These are phyloP conservation scores for Halcyon badia DNA, from an alignment of 2,797 vertebrate genomes.

Conservation along the genomic window DNA sequence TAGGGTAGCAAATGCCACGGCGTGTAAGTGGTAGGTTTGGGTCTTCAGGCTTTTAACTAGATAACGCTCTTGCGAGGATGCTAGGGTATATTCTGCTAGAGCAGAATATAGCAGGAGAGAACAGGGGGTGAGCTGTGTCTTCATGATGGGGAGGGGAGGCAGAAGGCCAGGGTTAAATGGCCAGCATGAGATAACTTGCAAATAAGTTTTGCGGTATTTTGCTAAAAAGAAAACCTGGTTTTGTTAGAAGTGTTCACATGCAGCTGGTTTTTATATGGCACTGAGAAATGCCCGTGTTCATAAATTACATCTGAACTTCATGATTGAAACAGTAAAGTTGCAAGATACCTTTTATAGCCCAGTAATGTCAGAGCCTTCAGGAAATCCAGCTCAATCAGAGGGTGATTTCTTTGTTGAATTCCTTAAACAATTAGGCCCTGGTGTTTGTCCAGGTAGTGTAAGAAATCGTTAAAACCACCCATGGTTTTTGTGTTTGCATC, in stretches of 20 bases:
- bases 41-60: not conserved
- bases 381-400: not conserved
- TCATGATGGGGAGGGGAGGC: not conserved
- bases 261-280: not conserved
- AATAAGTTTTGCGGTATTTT: not conserved
- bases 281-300: not conserved
- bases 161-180: not conserved
- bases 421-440: not conserved
- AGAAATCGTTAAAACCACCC: not conserved
- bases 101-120: not conserved
- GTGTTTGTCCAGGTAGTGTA: not conserved
- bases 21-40: not conserved
- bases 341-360: not conserved
- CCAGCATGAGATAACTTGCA: rapidly evolving
- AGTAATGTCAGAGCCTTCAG: not conserved
- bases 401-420: not conserved
- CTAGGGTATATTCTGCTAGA: no score
- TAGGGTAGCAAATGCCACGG: not conserved
- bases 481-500: not conserved
- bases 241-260: rapidly evolving
- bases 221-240: not conserved
- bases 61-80: rapidly evolving
- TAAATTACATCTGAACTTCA: not conserved
- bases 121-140: not conserved
- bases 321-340: not conserved